These are phyloP conservation scores for Melanocharis versteri DNA, from an alignment of 2,113 vertebrate species.

Conservation along the genomic window DNA sequence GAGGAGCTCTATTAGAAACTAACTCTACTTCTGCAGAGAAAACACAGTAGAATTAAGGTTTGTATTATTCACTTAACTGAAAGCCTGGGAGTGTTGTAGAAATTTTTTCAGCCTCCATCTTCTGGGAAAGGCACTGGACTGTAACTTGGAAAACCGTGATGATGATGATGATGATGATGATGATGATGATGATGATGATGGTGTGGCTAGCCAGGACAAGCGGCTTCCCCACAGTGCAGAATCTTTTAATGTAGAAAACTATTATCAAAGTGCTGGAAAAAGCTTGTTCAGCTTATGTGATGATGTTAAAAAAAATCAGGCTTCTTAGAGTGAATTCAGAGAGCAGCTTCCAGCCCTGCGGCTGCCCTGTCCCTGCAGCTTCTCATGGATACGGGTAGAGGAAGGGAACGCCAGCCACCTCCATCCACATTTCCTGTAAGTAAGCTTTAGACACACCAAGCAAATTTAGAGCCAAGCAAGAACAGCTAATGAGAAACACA, in stretches of 20 bases:
- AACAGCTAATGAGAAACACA: background rate
- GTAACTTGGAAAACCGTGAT: background rate
- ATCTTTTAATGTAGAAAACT: background rate
- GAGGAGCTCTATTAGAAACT: background rate
- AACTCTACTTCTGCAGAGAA: background rate
- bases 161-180: background rate
- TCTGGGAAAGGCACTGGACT: background rate
- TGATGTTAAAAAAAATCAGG: background rate
- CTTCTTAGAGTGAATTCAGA: background rate
- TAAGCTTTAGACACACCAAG: background rate
- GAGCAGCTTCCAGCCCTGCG: background rate
- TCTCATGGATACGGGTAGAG: background rate
- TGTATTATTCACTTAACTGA: background rate
- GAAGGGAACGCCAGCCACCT: background rate
- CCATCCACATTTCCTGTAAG: background rate
- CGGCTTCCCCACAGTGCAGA: background rate
- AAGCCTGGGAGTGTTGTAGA: background rate
- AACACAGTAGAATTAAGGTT: background rate
- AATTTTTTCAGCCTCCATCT: background rate
- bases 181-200: background rate
- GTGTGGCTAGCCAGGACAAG: background rate
- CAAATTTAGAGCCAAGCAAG: background rate
- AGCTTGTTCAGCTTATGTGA: accelerated
- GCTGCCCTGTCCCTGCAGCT: background rate
- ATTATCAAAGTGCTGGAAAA: background rate